Evolutionary conservation across 2,888 invertebrate genomes (phyloP).

Genomic region (Orthonevra nobilis): DNA sequence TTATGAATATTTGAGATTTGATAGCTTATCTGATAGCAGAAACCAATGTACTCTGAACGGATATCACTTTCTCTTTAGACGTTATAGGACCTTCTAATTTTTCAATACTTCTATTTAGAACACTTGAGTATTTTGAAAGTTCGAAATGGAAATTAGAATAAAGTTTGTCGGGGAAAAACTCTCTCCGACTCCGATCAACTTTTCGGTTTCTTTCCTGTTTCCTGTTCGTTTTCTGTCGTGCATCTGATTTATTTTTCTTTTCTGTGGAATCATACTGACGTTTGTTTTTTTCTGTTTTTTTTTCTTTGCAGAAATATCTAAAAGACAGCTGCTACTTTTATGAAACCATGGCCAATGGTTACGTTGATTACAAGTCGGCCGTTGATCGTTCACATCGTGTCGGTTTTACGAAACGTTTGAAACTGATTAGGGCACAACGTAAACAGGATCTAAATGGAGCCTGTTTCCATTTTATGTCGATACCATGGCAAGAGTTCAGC

Average conservation of each 20-base stretch:
- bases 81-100: too few relatives aligned
- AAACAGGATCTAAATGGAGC: conserved; percentile 72
- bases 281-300: neutral
- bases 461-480: conserved; percentile 76
- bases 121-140: too few relatives aligned
- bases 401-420: conserved; percentile 76
- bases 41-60: too few relatives aligned
- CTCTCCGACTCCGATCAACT: too few relatives aligned
- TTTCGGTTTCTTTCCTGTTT: too few relatives aligned
- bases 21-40: too few relatives aligned
- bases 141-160: too few relatives aligned
- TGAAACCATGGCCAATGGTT: conserved; percentile 76
- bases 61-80: too few relatives aligned
- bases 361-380: conserved; percentile 75
- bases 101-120: too few relatives aligned
- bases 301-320: conserved; percentile 74
- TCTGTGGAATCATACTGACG: neutral
- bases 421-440: conserved; percentile 73
- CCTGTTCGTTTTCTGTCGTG: too few relatives aligned
- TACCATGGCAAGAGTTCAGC: conserved; percentile 71
- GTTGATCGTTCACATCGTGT: conserved; percentile 75
- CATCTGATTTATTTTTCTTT: neutral
- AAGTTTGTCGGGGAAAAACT: too few relatives aligned
- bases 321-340: conserved; percentile 77
- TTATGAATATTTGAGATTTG: too few relatives aligned